phyloP scores from a whole-genome alignment of 2,113 vertebrate genomes.

The Entomyzon cyanotis region DNA sequence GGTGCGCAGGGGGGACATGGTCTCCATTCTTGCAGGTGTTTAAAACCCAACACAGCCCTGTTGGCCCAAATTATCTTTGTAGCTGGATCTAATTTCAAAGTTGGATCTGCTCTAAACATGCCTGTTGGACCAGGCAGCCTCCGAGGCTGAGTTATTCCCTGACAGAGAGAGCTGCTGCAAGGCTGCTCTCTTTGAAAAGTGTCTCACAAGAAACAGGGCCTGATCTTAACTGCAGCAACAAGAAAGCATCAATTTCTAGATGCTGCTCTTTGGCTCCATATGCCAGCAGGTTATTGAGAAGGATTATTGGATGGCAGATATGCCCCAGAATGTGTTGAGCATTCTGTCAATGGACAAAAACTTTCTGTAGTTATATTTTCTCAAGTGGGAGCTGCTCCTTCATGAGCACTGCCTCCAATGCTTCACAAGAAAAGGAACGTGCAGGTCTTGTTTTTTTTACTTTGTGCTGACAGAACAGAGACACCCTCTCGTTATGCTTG shows the following conservation, averaged over 20 bases:
- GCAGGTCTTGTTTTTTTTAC: background rate
- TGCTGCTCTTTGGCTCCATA: background rate
- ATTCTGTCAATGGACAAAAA: background rate
- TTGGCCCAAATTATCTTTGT: background rate
- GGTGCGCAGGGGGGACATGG: fast-evolving
- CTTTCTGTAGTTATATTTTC: background rate
- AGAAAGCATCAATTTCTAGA: background rate
- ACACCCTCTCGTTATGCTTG: background rate
- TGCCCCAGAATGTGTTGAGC: background rate
- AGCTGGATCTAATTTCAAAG: background rate
- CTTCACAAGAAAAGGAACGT: background rate
- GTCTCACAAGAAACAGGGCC: background rate
- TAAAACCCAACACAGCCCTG: background rate
- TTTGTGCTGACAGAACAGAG: background rate
- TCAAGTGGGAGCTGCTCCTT: background rate
- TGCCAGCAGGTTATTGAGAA: no score
- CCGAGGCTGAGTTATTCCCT: background rate
- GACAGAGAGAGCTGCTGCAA: background rate
- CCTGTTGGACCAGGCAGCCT: background rate
- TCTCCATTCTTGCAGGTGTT: background rate
- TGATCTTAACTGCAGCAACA: background rate
- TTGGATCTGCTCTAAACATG: background rate
- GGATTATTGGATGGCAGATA: background rate
- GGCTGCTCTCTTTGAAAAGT: background rate
- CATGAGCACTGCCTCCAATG: background rate